A percentile compares a stretch with the other conserved stretches of the same genome.
Evolutionary conservation across 2,888 invertebrate species (phyloP).

Genomic region (Pammene aurita): DNA sequence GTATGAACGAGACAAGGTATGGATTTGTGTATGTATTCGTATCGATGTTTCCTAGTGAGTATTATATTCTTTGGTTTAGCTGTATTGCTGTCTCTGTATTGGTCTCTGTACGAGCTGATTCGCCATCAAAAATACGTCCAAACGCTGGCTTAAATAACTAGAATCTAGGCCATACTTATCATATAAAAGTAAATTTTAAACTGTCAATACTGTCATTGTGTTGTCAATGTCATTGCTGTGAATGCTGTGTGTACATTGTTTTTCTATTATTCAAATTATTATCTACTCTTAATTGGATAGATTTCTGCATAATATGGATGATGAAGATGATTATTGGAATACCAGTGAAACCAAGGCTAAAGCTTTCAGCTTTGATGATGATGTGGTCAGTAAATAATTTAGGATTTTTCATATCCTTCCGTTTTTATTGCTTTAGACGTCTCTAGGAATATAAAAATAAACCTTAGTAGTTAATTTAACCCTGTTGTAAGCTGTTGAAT

Average conservation of each 20-base stretch:
- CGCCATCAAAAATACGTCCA: no score
- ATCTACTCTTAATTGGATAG: neutral
- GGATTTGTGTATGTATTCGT: no score
- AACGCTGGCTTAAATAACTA: no score
- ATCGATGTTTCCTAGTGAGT: no score
- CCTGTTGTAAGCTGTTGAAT: no score
- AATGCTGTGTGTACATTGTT: neutral
- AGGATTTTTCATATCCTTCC: neutral
- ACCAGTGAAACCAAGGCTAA: conserved; percentile 87
- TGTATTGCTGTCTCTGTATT: no score
- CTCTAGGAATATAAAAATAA: neutral
- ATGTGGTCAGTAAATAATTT: conserved; percentile 80
- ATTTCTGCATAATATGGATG: conserved; percentile 68
- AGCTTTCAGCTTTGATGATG: conserved; percentile 91
- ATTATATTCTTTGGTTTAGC: no score
- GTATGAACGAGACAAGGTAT: no score
- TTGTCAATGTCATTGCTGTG: neutral
- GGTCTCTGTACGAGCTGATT: no score
- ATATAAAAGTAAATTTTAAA: no score
- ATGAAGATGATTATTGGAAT: conserved; percentile 90
- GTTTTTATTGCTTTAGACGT: neutral
- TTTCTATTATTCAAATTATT: neutral
- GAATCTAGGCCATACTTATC: no score
- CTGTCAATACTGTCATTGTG: neutral
- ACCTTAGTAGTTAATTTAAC: no score